Evolutionary conservation across 2,888 invertebrate species (phyloP).

Genomic region (Rapana venosa): DNA sequence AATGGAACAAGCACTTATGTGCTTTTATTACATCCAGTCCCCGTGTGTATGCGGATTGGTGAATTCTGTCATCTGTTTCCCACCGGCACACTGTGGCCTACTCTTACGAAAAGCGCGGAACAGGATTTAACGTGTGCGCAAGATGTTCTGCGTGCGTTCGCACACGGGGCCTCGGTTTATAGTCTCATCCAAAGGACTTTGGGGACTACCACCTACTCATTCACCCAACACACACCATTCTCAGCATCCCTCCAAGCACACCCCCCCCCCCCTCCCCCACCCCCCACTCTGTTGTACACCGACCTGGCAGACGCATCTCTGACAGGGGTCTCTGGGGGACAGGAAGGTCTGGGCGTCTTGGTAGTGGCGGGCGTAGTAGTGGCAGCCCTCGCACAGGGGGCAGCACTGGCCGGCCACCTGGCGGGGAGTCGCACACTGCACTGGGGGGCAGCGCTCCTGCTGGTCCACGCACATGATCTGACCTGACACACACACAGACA

Average conservation of each 20-base stretch:
- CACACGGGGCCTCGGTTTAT: too few species aligned
- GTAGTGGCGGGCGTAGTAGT: conserved; percentile 63
- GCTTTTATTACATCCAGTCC: too few species aligned
- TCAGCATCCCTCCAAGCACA: neutral
- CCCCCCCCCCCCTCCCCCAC: neutral
- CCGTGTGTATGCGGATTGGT: too few species aligned
- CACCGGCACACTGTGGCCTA: too few species aligned
- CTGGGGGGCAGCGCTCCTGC: conserved; percentile 41
- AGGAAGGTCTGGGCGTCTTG: conserved; percentile 64
- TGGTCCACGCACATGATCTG: conserved; percentile 45
- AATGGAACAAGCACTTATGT: too few species aligned
- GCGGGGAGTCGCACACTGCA: conserved; percentile 53
- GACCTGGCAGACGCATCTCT: conserved; percentile 41
- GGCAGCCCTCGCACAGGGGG: conserved; percentile 68
- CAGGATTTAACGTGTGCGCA: too few species aligned
- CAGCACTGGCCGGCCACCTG: conserved; percentile 67
- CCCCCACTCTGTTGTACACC: neutral
- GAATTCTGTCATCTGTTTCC: too few species aligned
- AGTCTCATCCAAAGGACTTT: too few species aligned
- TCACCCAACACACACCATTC: neutral
- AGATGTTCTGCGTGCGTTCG: too few species aligned
- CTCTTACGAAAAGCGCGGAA: too few species aligned
- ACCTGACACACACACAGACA: conserved; percentile 27
- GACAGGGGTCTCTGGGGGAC: conserved; percentile 62
- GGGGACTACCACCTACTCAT: too few species aligned